Evolutionary conservation across 1,140 invertebrate genomes (phyloP), one percentile per base, ranked within the genome.

Genomic region (Microplitis mediator): DNA sequence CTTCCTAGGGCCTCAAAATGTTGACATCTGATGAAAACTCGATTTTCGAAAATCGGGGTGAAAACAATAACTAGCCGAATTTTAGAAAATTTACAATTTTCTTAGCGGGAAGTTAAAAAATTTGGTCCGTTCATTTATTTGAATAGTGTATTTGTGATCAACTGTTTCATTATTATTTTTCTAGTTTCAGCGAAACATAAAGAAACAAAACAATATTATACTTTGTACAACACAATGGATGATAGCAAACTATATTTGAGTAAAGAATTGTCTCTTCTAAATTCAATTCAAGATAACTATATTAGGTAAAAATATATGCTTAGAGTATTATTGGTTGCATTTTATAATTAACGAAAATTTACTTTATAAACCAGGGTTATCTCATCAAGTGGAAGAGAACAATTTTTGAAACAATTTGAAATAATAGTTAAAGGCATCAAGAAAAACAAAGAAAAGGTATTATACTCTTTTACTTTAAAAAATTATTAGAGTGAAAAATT

Each of bases 191-290:
- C 93, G 34, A 98, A 96, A 80, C 96, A 99, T 80, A 93, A 94
- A 82, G 97, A 99, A 90, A 98, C 97, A 0, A 98, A 98, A 85
- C 96, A 98, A 88, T 98, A 97, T 88, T 99, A 97, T 82, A 97
- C 95, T 35, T 88, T 98, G 66, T 97, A 98, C 84, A 99, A 99
- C 86, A 97, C 95, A 4, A 87, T 99, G n/a, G 93, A 97, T 83
- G 97, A 98, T 87, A 95, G 95, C 4, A 95, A 95, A 84, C 87
- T 94, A 34, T 98, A 98, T 86, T 90, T 98, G 73, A 92, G 92
- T 60, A 98, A 97, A 83, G 97, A 99, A 88, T 89, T 98, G 52
- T 91, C 93, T 23, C 86, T 99, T 52, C 86, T 99, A 4, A 98
- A 98, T 88, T 98, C 97, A 0, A 97, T 99, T 75, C 91, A 96